phyloP scores from a whole-genome alignment of 2,113 vertebrate genomes.

The Oryzias melastigma region DNA sequence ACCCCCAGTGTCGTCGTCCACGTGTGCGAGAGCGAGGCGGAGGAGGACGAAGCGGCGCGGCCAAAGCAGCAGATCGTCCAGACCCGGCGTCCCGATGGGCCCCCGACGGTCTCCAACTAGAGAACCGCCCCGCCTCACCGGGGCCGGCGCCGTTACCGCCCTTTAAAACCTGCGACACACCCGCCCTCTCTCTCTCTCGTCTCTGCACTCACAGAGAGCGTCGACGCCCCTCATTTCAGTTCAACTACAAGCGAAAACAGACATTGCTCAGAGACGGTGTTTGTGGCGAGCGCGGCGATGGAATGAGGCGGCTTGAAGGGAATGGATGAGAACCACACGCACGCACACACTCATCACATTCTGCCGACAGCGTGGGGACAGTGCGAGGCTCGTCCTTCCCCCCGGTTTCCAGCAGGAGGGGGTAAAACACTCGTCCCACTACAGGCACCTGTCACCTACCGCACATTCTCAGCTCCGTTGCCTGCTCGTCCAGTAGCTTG shows the following conservation, averaged over 20 bases:
- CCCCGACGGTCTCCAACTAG: slow-evolving; percentile 78
- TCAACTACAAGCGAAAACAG: slow-evolving; percentile 67
- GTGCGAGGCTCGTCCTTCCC: slow-evolving; percentile 30
- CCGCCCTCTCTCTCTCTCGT: slow-evolving; percentile 62
- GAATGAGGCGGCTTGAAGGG: slow-evolving; percentile 70
- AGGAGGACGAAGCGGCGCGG: slow-evolving; percentile 87
- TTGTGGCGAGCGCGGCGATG: slow-evolving; percentile 62
- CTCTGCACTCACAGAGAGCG: slow-evolving; percentile 75
- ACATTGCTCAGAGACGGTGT: slow-evolving; percentile 65
- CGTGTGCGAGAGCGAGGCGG: slow-evolving; percentile 90
- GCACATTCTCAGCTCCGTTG: slow-evolving; percentile 49
- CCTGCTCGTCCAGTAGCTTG: slow-evolving; percentile 38
- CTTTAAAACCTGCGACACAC: slow-evolving; percentile 61
- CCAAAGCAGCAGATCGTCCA: slow-evolving; percentile 93
- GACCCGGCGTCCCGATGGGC: slow-evolving; percentile 88
- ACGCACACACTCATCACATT: slow-evolving; percentile 75
- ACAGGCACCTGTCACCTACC: slow-evolving; percentile 63
- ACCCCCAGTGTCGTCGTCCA: slow-evolving; percentile 97
- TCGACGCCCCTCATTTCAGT: slow-evolving; percentile 79
- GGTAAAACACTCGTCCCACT: slow-evolving; percentile 47
- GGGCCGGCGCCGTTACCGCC: slow-evolving; percentile 50
- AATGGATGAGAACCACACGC: slow-evolving; percentile 72
- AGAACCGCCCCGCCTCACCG: slow-evolving; percentile 25
- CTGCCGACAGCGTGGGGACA: slow-evolving; percentile 63
- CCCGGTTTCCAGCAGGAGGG: slow-evolving; percentile 48